Base-by-base conservation (phyloP, 2,797 vertebrate genomes). In the Botia kubotai region DNA sequence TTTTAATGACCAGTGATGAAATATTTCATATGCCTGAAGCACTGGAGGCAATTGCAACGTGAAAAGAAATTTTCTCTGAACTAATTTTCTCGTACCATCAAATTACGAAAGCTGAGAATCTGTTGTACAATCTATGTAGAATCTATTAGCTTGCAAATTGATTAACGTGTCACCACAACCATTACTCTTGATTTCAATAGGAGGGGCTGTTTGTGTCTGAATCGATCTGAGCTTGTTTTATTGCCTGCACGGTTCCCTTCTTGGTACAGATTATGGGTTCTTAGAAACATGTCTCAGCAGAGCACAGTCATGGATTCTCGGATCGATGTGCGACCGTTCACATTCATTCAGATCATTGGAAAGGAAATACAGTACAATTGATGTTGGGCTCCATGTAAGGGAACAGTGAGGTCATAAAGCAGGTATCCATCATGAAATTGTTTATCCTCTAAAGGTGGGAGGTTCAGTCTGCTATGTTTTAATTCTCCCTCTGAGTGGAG, bases 361-460 rank as follows among this genome's bases (percentile, higher is more conserved):
- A 46, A 19, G 39, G 55, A 83, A n/a, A 52, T 72, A 39, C 60
- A 8, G 36, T 46, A 46, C 43, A 8, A 46, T 58, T 80, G 73
- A 65, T 60, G 67, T 58, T 76, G 26, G 46, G 57, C 39, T 16
- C 71, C 63, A 62, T 79, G 68, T n/a, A 79, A 88, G 89, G 89
- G 90, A 86, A 87, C 88, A 88, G 91, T 91, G 90, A 75, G 92
- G 93, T 93, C 92, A 92, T 94, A 95, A 93, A 89, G 90, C 93
- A 92, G 89, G 91, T 58, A n/a, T 93, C 88, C 92, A 93, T 93
- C 88, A 92, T 91, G 86, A 92, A 90, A 92, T 88, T 92, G 90
- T 92, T 87, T 92, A 86, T 91, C 88, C 90, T 82, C 88, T 92
- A 82, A 91, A 90, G 90, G 92, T 90, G 79, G 89, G 92, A 92